phyloP scores from a whole-genome alignment of 1,140 invertebrate genomes.

The Musca vetustissima region DNA sequence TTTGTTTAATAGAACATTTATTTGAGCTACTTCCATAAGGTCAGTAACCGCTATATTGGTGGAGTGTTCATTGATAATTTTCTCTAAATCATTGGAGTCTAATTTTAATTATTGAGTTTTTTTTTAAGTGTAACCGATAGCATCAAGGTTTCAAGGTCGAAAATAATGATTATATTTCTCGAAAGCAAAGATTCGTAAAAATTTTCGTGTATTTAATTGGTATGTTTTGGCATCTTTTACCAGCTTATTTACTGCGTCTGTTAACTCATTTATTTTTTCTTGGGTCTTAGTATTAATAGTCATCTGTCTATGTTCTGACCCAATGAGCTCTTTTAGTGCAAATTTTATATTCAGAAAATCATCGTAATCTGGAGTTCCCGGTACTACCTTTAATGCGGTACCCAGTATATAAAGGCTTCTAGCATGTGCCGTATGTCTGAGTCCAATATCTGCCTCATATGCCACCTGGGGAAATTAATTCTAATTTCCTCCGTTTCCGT shows the following conservation, averaged over 20 bases:
- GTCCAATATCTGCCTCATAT: too few species aligned
- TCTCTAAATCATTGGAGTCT: constrained; percentile 19
- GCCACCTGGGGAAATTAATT: too few species aligned
- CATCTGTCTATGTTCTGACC: constrained; percentile 13
- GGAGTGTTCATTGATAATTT: constrained; percentile 21
- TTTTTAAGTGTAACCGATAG: constrained; percentile 25
- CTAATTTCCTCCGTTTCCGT: too few species aligned
- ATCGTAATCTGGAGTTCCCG: constrained; percentile 15
- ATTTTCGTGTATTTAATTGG: not conserved
- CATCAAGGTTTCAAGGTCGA: constrained; percentile 26
- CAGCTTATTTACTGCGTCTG: not conserved
- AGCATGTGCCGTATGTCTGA: too few species aligned
- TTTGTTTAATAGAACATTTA: too few species aligned
- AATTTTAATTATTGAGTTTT: constrained; percentile 26
- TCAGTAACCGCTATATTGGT: constrained; percentile 20
- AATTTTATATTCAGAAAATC: constrained; percentile 21
- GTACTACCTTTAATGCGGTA: too few species aligned
- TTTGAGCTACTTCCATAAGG: constrained; percentile 10
- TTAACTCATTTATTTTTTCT: constrained; percentile 12
- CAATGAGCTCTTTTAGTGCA: constrained; percentile 6
- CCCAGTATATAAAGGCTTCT: too few species aligned
- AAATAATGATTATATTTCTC: constrained; percentile 29
- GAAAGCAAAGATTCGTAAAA: constrained; percentile 5
- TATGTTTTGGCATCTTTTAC: too few species aligned
- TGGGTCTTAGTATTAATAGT: constrained; percentile 16